Conservation (phyloP, 2,113 vertebrate species). For the Oncorhynchus clarkii region DNA sequence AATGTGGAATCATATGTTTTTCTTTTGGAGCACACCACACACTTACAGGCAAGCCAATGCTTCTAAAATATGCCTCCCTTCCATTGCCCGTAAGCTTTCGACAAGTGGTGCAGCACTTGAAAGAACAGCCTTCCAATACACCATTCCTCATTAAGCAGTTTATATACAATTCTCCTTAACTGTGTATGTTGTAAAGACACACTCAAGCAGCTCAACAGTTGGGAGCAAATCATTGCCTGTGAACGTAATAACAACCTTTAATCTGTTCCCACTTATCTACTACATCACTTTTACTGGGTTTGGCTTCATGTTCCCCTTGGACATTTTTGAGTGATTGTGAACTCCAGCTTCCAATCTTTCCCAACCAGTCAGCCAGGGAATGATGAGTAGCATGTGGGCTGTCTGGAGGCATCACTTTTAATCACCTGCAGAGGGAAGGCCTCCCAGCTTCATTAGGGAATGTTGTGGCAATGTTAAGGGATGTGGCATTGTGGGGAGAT, state of each 20-base stretch:
- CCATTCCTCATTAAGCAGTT: conserved; percentile 24
- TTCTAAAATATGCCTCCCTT: background rate
- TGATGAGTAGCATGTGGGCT: conserved; percentile 58
- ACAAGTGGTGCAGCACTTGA: conserved; percentile 20
- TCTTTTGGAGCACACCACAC: background rate
- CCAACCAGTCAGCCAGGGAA: conserved; percentile 34
- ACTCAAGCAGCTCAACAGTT: conserved; percentile 3
- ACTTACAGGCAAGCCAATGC: conserved; percentile 12
- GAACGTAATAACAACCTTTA: conserved; percentile 31
- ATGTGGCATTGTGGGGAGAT: conserved; percentile 26
- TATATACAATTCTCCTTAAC: conserved; percentile 12
- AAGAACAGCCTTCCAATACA: conserved; percentile 10
- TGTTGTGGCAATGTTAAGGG: background rate
- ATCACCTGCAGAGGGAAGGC: conserved; percentile 48
- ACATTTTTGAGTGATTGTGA: conserved; percentile 48
- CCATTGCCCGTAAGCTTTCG: background rate
- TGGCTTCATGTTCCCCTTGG: conserved; percentile 28
- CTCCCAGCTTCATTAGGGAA: background rate
- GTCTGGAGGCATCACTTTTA: conserved; percentile 31
- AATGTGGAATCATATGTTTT: background rate
- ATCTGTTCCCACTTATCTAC: conserved; percentile 49
- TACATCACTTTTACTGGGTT: conserved; percentile 46
- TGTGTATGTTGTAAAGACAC: background rate
- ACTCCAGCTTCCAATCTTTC: conserved; percentile 26
- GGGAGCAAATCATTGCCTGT: conserved; percentile 2